Base-by-base conservation (phyloP, 1,140 invertebrate genomes). In the Drosophila tristis region DNA sequence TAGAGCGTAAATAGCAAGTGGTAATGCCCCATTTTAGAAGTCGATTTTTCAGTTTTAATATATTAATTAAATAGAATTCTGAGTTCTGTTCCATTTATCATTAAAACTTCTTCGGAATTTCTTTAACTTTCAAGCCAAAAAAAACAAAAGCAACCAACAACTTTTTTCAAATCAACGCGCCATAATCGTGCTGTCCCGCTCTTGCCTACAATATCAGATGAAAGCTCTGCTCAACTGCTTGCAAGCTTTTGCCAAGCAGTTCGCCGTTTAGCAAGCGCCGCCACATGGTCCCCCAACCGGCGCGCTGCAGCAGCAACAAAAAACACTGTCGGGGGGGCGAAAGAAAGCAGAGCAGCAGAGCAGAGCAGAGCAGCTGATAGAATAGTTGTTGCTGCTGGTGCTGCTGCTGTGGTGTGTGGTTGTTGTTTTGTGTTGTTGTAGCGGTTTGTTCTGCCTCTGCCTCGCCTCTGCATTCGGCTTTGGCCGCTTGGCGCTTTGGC, bases 361-460 rank as follows among this genome's bases (percentile, higher is more conserved):
- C n/a, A n/a, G n/a, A 15, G 35, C 20, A 13, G 11, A 63, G 44
- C 51, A 74, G 51, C 58, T 54, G 70, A 64, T 15, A 2, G 70
- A 74, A 74, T 56, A 51, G 73, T 47, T 39, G 35, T 39, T 39
- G 11, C 35, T 39, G 35, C 11, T 39, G 35, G 9, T 11, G 11
- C 51, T 16, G 29, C 29, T 31, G 29, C 29, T 39, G 16, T 35
- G 35, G 1, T 13, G 35, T 35, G 31, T 39, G 29, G 15, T 49
- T 42, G 15, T 23, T 20, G 25, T 47, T 44, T 58, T 20, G 43
- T 35, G 31, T 35, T 35, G 31, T 35, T 35, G 11, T 13, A 39
- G 58, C 71, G 50, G 54, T 74, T 60, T 53, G 51, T 74, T 57
- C 71, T 64, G 66, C 66, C 54, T 74, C 29, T 73, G 53, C 60